Percentiles rank a stretch among this genome's conserved stretches.
These are phyloP conservation scores for Thyatira batis DNA, from an alignment of 2,888 invertebrate species.

Conservation along the genomic window DNA sequence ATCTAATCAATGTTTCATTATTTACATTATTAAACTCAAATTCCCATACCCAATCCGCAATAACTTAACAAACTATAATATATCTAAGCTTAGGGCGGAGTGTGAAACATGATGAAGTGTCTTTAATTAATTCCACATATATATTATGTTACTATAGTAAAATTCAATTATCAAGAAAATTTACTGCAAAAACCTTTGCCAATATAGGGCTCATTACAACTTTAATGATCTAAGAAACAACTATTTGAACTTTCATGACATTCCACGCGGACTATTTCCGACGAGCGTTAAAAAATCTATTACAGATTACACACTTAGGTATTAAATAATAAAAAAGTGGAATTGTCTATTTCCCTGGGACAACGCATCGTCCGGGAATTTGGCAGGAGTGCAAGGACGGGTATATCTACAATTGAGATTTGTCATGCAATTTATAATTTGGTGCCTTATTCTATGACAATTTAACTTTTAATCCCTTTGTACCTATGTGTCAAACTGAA, in stretches of 20 bases:
- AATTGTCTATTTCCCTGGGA: slow-evolving; percentile 18
- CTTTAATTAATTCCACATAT: no score
- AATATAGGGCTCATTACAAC: background rate
- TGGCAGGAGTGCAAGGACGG: slow-evolving; percentile 62
- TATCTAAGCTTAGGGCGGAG: no score
- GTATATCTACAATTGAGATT: slow-evolving; percentile 34
- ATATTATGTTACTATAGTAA: background rate
- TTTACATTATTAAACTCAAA: no score
- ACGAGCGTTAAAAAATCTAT: background rate
- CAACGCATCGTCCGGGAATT: slow-evolving; percentile 54
- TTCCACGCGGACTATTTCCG: background rate
- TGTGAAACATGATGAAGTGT: no score
- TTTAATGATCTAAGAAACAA: background rate
- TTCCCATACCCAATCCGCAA: no score
- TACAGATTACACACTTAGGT: slow-evolving; percentile 33
- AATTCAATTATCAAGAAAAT: background rate
- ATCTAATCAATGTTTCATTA: no score
- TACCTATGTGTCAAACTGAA: no score
- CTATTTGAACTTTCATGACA: background rate
- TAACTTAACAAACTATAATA: no score
- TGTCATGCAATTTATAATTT: slow-evolving; percentile 11
- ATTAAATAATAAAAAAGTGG: slow-evolving; percentile 40
- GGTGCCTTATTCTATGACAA: slow-evolving; percentile 9
- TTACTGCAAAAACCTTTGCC: background rate
- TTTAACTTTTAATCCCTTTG: background rate